Evolutionary conservation across 1,140 invertebrate genomes (phyloP), one percentile per base, ranked within the genome.

Genomic region (Xylocopa sonorina): DNA sequence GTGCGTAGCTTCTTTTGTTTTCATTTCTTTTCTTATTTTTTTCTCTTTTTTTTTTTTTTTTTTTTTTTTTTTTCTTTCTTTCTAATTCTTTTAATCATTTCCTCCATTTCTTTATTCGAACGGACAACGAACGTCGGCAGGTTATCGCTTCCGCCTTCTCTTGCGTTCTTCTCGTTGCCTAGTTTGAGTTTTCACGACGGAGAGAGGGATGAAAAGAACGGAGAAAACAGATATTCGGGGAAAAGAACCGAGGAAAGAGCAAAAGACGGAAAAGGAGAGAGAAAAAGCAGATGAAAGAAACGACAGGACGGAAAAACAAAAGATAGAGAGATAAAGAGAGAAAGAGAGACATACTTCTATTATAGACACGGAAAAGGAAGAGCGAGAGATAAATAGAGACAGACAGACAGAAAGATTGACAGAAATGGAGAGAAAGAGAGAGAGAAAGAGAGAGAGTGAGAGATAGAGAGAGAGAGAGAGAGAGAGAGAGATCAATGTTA

Each of bases 131-230:
- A 85, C 58, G 77, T 83, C 80, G 80, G 60, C 79, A 81, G 72
- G 76, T 80, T 84, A 84, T 88, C 84, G 78, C 82, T 87, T 83
- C 82, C 85, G 83, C 76, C 83, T 87, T 81, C 80, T 84, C 78
- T 88, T 86, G 78, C 81, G 76, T 88, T 88, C 80, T 84, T 87
- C 73, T 83, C 81, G 71, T 87, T 83, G 71, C 72, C 76, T 76
- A 71, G 41, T 66, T n/a, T 21, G 41, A 71, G 27, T 73, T 27
- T 43, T 50, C 29, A 58, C 60, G 62, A 41, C 62, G 9, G 51
- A 50, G 60, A 32, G 41, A 62, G 38, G 29, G 64, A 38, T 60
- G 60, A 32, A 48, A 62, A 48, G 29, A 75, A 38, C 58, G 14
- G n/a, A 18, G 38, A 48, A 72, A 16, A 50, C 16, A 21, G n/a